Conservation (phyloP, 23 tunicate species). For the Diplosoma virens region DNA sequence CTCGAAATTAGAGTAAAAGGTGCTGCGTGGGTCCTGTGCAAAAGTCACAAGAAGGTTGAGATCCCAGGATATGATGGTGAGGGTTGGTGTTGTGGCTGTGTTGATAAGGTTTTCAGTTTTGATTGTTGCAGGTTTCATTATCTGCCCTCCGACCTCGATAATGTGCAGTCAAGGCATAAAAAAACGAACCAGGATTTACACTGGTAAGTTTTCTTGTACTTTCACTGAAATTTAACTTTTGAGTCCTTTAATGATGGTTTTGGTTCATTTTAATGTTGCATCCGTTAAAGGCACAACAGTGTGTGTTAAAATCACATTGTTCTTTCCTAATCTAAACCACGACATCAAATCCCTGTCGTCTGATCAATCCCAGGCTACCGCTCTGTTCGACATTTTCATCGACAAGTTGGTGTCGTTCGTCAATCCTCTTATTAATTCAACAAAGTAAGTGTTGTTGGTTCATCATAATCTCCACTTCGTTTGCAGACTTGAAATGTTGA, state of each 20-base stretch:
- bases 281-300: slow-evolving; percentile 7
- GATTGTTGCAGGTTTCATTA: slow-evolving; percentile 39
- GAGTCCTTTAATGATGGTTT: too few relatives aligned
- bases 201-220: neutral
- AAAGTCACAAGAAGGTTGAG: neutral
- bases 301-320: slow-evolving; percentile 8
- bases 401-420: slow-evolving; percentile 14
- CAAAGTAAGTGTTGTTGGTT: slow-evolving; percentile 43
- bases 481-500: too few relatives aligned
- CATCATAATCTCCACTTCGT: too few relatives aligned
- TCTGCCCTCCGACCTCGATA: slow-evolving; percentile 45
- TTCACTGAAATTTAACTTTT: too few relatives aligned
- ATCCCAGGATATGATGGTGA: slow-evolving; percentile 8
- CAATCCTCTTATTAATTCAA: slow-evolving; percentile 12
- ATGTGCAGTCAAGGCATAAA: slow-evolving; percentile 36
- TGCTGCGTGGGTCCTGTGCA: slow-evolving; percentile 56
- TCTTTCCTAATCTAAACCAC: neutral
- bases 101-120: too few relatives aligned
- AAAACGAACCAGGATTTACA: slow-evolving; percentile 2
- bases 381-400: slow-evolving; percentile 2
- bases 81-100: neutral
- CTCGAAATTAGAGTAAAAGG: slow-evolving; percentile 66
- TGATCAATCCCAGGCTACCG: neutral
- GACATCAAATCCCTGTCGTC: neutral
- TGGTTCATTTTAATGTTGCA: too few relatives aligned